Conservation (phyloP, 2,888 invertebrate genomes). For the Drosophila diplacantha region DNA sequence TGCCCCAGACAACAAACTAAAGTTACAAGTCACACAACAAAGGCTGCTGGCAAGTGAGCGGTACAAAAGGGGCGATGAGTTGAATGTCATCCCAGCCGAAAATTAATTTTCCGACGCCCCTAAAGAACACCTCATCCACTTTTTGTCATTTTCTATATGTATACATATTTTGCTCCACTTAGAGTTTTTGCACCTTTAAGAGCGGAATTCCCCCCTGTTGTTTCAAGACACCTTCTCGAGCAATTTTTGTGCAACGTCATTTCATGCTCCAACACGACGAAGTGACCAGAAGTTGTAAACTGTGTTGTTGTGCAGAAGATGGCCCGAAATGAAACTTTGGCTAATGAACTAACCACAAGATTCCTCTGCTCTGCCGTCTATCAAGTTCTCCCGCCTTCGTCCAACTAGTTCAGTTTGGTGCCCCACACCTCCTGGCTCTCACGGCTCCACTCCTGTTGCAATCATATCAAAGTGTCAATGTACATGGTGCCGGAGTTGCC, state of each 20-base stretch:
- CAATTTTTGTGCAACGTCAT: conserved; percentile 56
- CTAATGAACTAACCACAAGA: conserved; percentile 32
- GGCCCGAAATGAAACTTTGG: conserved; percentile 57
- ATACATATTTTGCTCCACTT: conserved; percentile 34
- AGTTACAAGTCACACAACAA: conserved; percentile 68
- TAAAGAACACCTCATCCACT: conserved; percentile 30
- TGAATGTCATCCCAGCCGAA: conserved; percentile 38
- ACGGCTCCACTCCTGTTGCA: conserved; percentile 27
- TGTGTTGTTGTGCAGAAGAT: conserved; percentile 50
- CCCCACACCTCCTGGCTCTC: conserved; percentile 1
- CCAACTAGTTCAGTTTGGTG: neutral
- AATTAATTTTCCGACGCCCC: conserved; percentile 41
- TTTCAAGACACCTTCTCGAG: conserved; percentile 15
- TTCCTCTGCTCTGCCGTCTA: conserved; percentile 9
- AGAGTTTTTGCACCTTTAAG: conserved; percentile 34
- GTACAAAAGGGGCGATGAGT: conserved; percentile 19
- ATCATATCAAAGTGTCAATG: conserved; percentile 64
- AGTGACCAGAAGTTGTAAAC: conserved; percentile 53
- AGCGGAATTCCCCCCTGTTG: conserved; percentile 1
- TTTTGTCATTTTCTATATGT: conserved; percentile 25
- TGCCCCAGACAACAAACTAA: conserved; percentile 46
- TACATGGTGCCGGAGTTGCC: conserved; percentile 27
- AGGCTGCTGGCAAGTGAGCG: conserved; percentile 33
- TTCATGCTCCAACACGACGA: conserved; percentile 38
- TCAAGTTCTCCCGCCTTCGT: neutral